Evolutionary conservation across 1,140 invertebrate genomes (phyloP), one percentile per base, ranked within the genome.

Genomic region (Drosophila tropicalis): DNA sequence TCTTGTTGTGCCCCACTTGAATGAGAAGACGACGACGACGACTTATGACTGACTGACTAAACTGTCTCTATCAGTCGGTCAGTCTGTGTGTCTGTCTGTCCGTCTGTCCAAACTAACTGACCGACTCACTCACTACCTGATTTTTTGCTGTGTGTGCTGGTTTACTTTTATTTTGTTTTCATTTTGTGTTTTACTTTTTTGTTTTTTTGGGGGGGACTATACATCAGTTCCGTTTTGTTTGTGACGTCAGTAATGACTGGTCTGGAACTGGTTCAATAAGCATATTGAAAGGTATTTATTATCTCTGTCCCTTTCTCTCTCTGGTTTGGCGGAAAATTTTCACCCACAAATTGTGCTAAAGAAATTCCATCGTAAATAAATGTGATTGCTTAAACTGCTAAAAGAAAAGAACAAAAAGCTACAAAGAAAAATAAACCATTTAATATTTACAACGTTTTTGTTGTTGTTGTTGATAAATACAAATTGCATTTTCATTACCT

Each of bases 151-250:
- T 39, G 34, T 86, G 83, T 83, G 83, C 83, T 82, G 84, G 83
- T 87, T 87, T 87, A 87, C 84, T 87, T 77, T 66, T 56, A 36
- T 69, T 61, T 61, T 51, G 17, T 51, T 19, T 51, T 51, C 44
- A 17, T 47, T 44, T 44, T 47, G 12, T 47, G 44, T 77, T 41
- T 25, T 25, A 57, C 39, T 77, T 54, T 62, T 32, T 65, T 68
- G 40, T 57, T 85, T 69, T 65, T 68, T 76, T 65, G 76, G 79
- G 67, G 76, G 22, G 22, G 22, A 3, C 2, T 22, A 67, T 75
- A 62, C 77, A 81, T 70, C 69, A 87, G 83, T 87, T 87, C 83
- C 84, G 83, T 82, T 86, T 76, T 56, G 70, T 82, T 76, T 56
- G 70, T 62, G 56, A 47, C 44, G 40, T 34, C 15, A 41, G 44